Conservation (phyloP, 1,140 invertebrate species). For the Drosophila takahashii region DNA sequence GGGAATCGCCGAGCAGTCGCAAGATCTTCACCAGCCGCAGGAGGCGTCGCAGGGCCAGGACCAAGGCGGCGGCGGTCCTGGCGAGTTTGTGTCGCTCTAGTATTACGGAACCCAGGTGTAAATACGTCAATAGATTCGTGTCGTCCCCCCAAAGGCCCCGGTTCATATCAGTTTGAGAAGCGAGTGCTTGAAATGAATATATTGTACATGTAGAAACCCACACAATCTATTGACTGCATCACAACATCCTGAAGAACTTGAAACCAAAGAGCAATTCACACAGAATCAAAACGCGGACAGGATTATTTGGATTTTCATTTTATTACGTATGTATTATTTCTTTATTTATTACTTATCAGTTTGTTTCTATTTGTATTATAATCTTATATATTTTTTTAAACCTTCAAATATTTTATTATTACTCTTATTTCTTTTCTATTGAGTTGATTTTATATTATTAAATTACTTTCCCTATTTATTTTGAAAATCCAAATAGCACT, state of each 20-base stretch:
- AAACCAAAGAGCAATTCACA: constrained; percentile 56
- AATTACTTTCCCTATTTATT: too few relatives aligned
- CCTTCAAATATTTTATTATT: too few relatives aligned
- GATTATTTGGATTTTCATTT: constrained; percentile 2
- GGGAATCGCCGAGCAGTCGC: constrained; percentile 13
- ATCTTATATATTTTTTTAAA: too few relatives aligned
- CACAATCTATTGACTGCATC: constrained; percentile 72
- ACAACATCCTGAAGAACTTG: constrained; percentile 13
- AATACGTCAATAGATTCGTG: constrained; percentile 70
- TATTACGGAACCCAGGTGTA: constrained; percentile 84
- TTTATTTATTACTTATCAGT: neutral
- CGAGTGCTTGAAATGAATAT: constrained; percentile 16
- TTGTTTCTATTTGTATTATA: too few relatives aligned
- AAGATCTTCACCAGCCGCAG: constrained; percentile 29
- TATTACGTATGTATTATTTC: neutral
- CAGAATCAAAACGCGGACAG: constrained; percentile 27
- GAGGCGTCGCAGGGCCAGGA: constrained; percentile 42
- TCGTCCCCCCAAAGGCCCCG: constrained; percentile 9
- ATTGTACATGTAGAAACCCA: constrained; percentile 7
- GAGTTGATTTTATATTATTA: neutral
- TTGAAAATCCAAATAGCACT: neutral
- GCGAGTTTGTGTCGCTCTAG: constrained; percentile 83
- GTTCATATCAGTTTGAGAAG: constrained; percentile 70
- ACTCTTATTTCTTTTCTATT: neutral
- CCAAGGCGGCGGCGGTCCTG: constrained; percentile 53